Evolutionary conservation across 2,113 vertebrate genomes (phyloP).

Genomic region (Nettapus auritus): DNA sequence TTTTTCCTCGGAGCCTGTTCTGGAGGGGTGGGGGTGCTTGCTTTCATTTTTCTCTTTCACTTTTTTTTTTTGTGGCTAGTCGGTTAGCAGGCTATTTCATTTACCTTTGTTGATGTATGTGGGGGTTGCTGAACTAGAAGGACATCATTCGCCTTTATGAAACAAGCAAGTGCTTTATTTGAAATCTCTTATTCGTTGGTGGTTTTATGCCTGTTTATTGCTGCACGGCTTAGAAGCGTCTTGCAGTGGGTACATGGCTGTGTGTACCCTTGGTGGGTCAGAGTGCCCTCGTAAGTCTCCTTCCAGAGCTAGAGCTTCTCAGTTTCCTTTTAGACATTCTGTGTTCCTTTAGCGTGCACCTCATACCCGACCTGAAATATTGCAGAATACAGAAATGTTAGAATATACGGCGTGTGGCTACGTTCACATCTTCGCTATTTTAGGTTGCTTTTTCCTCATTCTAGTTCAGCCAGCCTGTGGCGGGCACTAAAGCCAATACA

Average conservation of each 20-base stretch:
- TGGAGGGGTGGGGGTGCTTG: background rate
- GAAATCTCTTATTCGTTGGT: background rate
- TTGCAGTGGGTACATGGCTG: background rate
- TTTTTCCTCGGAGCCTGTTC: background rate
- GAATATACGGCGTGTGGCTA: background rate
- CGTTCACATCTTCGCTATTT: background rate
- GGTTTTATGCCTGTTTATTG: background rate
- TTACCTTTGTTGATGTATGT: background rate
- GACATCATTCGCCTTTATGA: background rate
- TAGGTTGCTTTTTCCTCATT: background rate
- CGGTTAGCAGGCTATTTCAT: background rate
- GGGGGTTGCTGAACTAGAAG: background rate
- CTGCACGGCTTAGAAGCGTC: background rate
- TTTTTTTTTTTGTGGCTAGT: background rate
- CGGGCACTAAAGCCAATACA: background rate
- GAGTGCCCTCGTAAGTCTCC: conserved; percentile 20
- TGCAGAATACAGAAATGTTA: background rate
- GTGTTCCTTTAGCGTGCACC: background rate
- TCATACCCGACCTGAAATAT: background rate
- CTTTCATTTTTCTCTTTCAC: rapidly evolving
- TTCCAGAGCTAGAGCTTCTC: background rate
- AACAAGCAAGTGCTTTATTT: background rate
- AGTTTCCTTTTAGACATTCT: background rate
- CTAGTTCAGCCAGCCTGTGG: background rate
- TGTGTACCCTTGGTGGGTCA: conserved; percentile 29